Percentiles rank a stretch among this genome's conserved stretches.
phyloP scores from a whole-genome alignment of 2,888 invertebrate species.

The Cephonodes hylas region DNA sequence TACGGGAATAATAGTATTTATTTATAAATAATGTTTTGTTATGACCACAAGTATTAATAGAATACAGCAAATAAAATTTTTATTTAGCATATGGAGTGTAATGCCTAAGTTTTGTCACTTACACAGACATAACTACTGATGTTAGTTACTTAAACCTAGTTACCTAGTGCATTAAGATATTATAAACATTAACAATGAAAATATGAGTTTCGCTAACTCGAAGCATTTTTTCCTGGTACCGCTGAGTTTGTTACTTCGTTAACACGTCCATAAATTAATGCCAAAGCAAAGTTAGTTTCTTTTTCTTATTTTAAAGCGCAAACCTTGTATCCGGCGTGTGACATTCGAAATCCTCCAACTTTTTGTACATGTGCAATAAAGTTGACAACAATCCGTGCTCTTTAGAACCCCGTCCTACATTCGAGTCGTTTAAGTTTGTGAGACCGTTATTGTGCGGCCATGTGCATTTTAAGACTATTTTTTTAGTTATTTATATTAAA shows the following conservation, averaged over 20 bases:
- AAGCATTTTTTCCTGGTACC: no score
- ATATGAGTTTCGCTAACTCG: no score
- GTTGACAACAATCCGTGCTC: slow-evolving; percentile 43
- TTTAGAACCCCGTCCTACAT: slow-evolving; percentile 43
- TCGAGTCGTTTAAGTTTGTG: slow-evolving; percentile 38
- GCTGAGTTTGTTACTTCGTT: no score
- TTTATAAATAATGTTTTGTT: background rate
- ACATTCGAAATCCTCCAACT: slow-evolving; percentile 1
- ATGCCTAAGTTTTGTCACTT: no score
- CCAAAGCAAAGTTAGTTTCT: background rate
- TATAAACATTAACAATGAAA: no score
- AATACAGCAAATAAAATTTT: background rate
- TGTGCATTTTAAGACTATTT: background rate
- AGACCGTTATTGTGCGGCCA: slow-evolving; percentile 38
- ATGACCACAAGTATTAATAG: background rate
- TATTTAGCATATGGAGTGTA: background rate
- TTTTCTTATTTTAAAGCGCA: background rate
- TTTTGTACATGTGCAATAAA: slow-evolving; percentile 25
- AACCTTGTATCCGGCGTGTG: background rate
- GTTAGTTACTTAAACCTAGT: no score
- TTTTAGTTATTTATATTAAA: background rate
- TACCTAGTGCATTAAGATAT: no score
- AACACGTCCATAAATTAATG: background rate
- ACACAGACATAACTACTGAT: no score
- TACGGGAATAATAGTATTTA: background rate